phyloP scores from a whole-genome alignment of 1,140 invertebrate genomes.

The Dendroctonus valens region DNA sequence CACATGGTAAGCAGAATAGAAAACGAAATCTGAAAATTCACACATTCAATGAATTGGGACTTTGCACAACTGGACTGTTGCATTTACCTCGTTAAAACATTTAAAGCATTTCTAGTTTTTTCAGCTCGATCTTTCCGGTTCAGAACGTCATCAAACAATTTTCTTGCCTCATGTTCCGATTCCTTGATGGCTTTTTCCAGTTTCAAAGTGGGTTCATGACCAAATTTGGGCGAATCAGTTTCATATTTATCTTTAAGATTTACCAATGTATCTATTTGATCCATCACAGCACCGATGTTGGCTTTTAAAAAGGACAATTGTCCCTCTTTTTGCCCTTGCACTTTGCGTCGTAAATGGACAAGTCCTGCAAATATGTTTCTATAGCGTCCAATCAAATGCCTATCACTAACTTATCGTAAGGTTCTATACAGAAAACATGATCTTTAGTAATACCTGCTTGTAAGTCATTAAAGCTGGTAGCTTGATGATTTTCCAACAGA shows the following conservation, averaged over 20 bases:
- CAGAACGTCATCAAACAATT: constrained; percentile 92
- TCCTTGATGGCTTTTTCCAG: constrained; percentile 80
- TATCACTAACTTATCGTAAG: background rate
- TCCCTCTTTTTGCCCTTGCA: constrained; percentile 86
- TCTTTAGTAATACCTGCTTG: constrained; percentile 61
- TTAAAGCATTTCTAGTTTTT: constrained; percentile 90
- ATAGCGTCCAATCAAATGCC: background rate
- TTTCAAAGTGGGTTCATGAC: constrained; percentile 71
- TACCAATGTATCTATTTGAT: constrained; percentile 82
- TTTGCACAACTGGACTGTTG: background rate
- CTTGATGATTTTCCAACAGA: constrained; percentile 91
- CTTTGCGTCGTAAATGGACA: constrained; percentile 48
- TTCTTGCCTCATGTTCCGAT: constrained; percentile 88
- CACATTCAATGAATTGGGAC: background rate
- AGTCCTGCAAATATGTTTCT: constrained; percentile 35
- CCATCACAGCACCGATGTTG: constrained; percentile 86
- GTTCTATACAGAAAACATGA: constrained; percentile 44
- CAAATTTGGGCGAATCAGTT: constrained; percentile 71
- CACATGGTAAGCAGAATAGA: constrained; percentile 91
- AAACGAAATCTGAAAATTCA: constrained; percentile 66
- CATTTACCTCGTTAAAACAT: constrained; percentile 71
- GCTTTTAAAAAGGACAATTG: constrained; percentile 91
- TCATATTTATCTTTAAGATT: constrained; percentile 82
- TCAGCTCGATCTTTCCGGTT: constrained; percentile 92
- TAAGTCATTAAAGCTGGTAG: constrained; percentile 88